Conservation (phyloP, 2,888 invertebrate species). For the Apocheima hispidaria region DNA sequence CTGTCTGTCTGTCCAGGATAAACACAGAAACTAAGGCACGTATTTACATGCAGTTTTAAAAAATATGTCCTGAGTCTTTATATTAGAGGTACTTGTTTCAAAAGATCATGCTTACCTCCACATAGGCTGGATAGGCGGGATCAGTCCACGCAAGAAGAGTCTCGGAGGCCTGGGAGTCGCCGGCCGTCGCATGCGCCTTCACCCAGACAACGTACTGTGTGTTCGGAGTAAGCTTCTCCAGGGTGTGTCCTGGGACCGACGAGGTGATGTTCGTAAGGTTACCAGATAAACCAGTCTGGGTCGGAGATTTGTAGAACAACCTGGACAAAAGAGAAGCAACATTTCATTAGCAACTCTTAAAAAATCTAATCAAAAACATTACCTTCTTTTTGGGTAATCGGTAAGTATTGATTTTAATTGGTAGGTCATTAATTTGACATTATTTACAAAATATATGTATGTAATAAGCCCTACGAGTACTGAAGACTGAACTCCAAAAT, state of each 20-base stretch:
- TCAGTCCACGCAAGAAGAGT: constrained; percentile 95
- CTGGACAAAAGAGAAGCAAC: constrained; percentile 64
- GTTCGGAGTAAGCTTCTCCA: constrained; percentile 91
- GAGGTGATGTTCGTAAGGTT: constrained; percentile 88
- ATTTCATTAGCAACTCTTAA: neutral
- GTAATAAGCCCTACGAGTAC: no score
- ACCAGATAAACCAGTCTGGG: constrained; percentile 83
- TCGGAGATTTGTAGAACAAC: constrained; percentile 88
- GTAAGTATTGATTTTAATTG: no score
- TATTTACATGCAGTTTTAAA: no score
- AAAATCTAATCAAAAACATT: no score
- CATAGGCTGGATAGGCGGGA: constrained; percentile 94
- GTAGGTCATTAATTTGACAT: no score
- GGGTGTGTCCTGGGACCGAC: constrained; percentile 89
- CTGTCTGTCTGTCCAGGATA: no score
- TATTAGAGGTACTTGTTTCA: neutral
- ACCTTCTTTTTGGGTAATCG: no score
- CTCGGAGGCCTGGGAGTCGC: constrained; percentile 92
- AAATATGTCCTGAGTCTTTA: no score
- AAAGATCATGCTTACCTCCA: constrained; percentile 88
- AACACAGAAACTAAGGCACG: no score
- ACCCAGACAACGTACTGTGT: constrained; percentile 94
- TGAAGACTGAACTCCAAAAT: no score
- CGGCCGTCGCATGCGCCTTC: constrained; percentile 88
- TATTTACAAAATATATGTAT: no score